Evolutionary conservation across 2,888 invertebrate species (phyloP).

Genomic region (Conomelus anceps): DNA sequence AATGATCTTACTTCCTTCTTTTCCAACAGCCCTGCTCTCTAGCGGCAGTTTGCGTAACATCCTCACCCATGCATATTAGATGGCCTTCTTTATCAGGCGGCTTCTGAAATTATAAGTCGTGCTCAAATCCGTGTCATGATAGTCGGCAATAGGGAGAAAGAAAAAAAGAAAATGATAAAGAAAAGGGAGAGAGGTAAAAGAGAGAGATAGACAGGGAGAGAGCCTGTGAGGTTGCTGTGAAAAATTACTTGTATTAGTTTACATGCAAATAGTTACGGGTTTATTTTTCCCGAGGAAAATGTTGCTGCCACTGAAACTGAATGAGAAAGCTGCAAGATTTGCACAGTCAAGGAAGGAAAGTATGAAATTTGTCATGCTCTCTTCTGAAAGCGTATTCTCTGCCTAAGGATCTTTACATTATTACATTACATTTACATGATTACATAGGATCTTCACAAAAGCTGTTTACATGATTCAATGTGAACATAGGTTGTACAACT

Average conservation of each 20-base stretch:
- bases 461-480: too few species aligned
- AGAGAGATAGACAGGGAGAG: background rate
- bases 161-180: too few species aligned
- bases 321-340: background rate
- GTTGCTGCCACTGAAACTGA: background rate
- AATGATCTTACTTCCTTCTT: background rate
- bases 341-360: background rate
- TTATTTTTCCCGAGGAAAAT: background rate
- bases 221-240: background rate
- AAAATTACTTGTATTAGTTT: background rate
- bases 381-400: background rate
- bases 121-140: background rate
- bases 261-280: background rate
- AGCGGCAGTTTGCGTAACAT: background rate
- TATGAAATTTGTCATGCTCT: background rate
- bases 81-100: background rate
- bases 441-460: background rate
- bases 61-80: background rate
- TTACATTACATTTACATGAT: background rate
- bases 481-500: too few species aligned
- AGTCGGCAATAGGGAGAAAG: background rate
- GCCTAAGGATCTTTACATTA: background rate
- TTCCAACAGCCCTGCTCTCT: background rate
- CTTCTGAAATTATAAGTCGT: background rate
- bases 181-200: background rate